Percentiles rank a stretch among this genome's conserved stretches.
Evolutionary conservation across 2,797 vertebrate species (phyloP).

Genomic region (Poecilia velifera): DNA sequence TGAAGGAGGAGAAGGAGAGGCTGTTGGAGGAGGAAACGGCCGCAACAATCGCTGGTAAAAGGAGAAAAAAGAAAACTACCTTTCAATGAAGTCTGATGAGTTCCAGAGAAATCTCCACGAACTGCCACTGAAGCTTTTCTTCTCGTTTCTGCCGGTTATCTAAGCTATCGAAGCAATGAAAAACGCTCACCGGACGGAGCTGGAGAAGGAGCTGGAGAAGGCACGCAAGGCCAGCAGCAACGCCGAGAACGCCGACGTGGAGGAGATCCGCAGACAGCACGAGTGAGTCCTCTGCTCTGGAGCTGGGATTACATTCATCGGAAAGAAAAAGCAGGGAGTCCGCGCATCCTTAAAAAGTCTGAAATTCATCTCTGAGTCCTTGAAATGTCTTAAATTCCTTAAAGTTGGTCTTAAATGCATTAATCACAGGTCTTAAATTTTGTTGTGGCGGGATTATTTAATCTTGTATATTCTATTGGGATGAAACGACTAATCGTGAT

Average conservation of each 20-base stretch:
- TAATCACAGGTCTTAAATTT: too few species aligned
- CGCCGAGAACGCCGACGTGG: slow-evolving; percentile 82
- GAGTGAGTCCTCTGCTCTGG: slow-evolving; percentile 74
- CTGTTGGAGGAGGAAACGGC: slow-evolving; percentile 84
- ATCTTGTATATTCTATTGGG: too few species aligned
- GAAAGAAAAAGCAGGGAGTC: too few species aligned
- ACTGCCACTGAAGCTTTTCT: slow-evolving; percentile 11
- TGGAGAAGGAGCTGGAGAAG: slow-evolving; percentile 85
- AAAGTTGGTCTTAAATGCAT: too few species aligned
- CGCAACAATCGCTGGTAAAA: slow-evolving; percentile 84
- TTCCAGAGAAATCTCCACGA: neutral
- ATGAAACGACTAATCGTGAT: too few species aligned
- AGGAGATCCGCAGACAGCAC: slow-evolving; percentile 83
- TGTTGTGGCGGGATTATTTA: too few species aligned
- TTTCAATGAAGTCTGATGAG: neutral
- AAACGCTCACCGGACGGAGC: slow-evolving; percentile 84
- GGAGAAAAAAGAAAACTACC: too few species aligned
- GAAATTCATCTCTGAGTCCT: too few species aligned
- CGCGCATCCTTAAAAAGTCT: too few species aligned
- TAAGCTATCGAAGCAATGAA: slow-evolving; percentile 88
- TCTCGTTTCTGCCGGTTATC: slow-evolving; percentile 10
- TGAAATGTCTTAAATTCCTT: too few species aligned
- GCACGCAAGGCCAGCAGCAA: slow-evolving; percentile 81
- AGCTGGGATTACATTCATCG: neutral
- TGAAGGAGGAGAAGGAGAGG: slow-evolving; percentile 84